Conservation (phyloP, 2,113 vertebrate species). For the Puffinus mauretanicus region DNA sequence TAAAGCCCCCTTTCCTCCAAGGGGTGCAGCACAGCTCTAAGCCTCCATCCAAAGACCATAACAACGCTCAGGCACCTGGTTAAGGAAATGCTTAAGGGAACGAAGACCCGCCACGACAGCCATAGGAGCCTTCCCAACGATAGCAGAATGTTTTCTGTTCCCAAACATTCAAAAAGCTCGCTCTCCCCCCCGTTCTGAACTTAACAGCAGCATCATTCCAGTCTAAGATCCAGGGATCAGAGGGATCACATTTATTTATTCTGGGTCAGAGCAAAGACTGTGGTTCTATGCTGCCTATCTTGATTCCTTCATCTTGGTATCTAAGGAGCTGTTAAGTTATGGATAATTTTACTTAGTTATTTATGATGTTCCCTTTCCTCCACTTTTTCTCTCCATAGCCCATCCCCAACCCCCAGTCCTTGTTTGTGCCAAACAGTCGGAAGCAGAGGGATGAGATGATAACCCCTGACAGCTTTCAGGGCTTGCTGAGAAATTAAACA, state of each 20-base stretch:
- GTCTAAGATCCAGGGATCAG: not conserved
- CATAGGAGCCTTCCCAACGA: not conserved
- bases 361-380: not conserved
- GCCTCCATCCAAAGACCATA: not conserved
- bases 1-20: not conserved
- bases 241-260: not conserved
- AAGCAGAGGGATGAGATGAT: not conserved
- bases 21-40: not conserved
- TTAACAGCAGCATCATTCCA: not conserved
- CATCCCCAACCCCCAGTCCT: not conserved
- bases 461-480: not conserved
- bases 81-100: not conserved
- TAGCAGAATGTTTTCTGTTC: not conserved
- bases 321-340: not conserved
- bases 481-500: slow-evolving; percentile 2
- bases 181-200: not conserved
- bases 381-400: not conserved
- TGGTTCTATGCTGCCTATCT: not conserved
- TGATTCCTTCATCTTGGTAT: not conserved
- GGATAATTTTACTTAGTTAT: not conserved
- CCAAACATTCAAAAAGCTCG: not conserved
- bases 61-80: not conserved
- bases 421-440: not conserved
- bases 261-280: not conserved
- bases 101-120: not conserved